These are phyloP conservation scores for Microctenopoma steveboyesi DNA, from an alignment of 2,797 vertebrate genomes.

Conservation along the genomic window DNA sequence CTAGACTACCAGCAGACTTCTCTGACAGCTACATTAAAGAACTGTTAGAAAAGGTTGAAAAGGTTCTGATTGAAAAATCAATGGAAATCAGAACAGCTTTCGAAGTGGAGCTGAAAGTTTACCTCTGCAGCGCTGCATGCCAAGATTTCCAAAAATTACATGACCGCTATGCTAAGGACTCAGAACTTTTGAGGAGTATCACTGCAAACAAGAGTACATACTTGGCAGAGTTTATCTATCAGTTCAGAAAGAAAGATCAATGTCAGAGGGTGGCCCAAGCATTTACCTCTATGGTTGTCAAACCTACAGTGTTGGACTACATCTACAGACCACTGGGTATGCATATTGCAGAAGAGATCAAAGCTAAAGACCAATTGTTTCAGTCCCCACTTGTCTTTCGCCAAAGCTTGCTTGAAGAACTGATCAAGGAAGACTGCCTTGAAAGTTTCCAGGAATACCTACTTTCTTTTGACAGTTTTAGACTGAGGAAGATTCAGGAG, in stretches of 20 bases:
- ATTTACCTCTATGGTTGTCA: slow-evolving; percentile 73
- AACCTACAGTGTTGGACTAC: slow-evolving; percentile 72
- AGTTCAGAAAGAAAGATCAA: slow-evolving; percentile 78
- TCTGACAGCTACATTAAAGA: slow-evolving; percentile 77
- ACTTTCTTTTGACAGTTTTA: slow-evolving; percentile 64
- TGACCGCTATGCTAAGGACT: slow-evolving; percentile 69
- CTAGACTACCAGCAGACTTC: slow-evolving; percentile 67
- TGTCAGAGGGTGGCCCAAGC: slow-evolving; percentile 70
- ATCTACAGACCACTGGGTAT: slow-evolving; percentile 69
- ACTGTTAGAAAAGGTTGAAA: slow-evolving; percentile 77
- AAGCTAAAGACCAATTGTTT: slow-evolving; percentile 46
- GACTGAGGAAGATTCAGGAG: slow-evolving; percentile 67
- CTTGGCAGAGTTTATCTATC: slow-evolving; percentile 71
- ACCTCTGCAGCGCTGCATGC: slow-evolving; percentile 76
- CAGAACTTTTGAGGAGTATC: slow-evolving; percentile 57
- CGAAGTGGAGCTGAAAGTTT: slow-evolving; percentile 81
- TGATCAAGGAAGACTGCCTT: slow-evolving; percentile 76
- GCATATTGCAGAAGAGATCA: slow-evolving; percentile 70
- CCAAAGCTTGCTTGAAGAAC: slow-evolving; percentile 69
- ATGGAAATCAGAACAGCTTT: slow-evolving; percentile 70
- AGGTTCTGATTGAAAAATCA: slow-evolving; percentile 62
- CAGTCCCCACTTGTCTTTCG: slow-evolving; percentile 69
- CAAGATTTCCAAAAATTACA: slow-evolving; percentile 78
- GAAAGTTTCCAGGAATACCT: slow-evolving; percentile 75
- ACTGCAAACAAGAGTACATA: slow-evolving; percentile 62